Base-by-base conservation (phyloP, 2,888 invertebrate genomes). In the Toxonevra muliebris region DNA sequence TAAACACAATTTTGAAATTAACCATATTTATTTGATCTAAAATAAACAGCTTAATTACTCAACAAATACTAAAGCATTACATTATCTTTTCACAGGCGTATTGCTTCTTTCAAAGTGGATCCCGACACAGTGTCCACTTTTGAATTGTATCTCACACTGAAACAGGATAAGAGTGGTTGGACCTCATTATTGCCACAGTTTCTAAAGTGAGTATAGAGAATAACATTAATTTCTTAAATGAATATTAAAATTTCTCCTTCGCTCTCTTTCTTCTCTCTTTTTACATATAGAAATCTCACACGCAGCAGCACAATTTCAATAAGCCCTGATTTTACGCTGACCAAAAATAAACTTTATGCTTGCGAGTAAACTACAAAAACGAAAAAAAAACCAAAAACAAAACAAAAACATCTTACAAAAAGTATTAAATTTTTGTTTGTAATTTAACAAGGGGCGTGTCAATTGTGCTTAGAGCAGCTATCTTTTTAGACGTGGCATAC, bases 291-390 rank as follows among this genome's bases (percentile, higher is more conserved):
- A 89, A 95, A 94, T 85, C 87, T 95, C 79, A 92, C 94, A 76
- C 90, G 93, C 86, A 90, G 93, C 86, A 92, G 93, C 85, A 94
- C 94, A 76, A 92, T 96, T 81, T 91, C 95, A 87, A 93, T 96
- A 85, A 93, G 94, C 87, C 92, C 92, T 79, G 93, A 92, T 83
- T 96, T 94, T 88, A 91, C 91, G 82, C 88, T 96, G 87, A 93
- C 92, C 85, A 96, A 96, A 89, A 94, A 94, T 86, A 96, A 96
- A 87, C 88, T 96, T 78, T 96, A 95, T 88, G 90, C 89, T 82
- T 89, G 82, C 71, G 83, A 86, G 77, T 85, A 82, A 77, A 7
- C 30, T n/a, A n/a, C n/a, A n/a, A 64, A 64, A 64, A 64, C 12
- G 57, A 62, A 60, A 59, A 45, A n/a, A n/a, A 57, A 17, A 62